Base-by-base conservation (phyloP, 1,140 invertebrate species). In the Stenopsyche tienmushanensis region DNA sequence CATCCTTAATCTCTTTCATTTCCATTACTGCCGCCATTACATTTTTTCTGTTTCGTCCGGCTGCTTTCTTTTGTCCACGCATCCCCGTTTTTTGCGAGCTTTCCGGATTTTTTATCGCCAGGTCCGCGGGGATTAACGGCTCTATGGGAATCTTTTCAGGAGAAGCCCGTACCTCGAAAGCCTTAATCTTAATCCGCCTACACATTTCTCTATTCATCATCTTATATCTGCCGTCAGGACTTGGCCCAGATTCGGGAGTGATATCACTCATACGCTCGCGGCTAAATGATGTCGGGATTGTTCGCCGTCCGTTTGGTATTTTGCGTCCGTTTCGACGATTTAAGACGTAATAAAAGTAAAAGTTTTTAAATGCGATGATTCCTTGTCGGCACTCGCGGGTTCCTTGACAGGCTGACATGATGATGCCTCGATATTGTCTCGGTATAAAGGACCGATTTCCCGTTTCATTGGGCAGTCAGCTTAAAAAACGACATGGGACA, bases 1-100 rank as follows among this genome's bases (percentile, higher is more conserved):
- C 65, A 57, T 70, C 69, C 65, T 65, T 70, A 70, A 70, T 70
- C 69, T 65, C 69, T 70, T 70, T 70, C 69, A 70, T 70, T 70
- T 67, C 69, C 69, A 70, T 67, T 70, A 70, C 65, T 50, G 50
- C 50, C 57, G 47, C 62, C 69, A 58, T 70, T 64, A 70, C 29
- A 52, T 60, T 67, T 67, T 70, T 64, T 64, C 57, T 62, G 50
- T 66, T 55, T 62, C 57, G 42, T 54, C 54, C 65, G 18, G 54
- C 64, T 50, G 45, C 41, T 47, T 52, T 52, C 59, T 44, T 42
- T 55, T 55, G 44, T 53, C 29, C 39, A 1, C 57, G 57, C 17
- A 10, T 44, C 42, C 57, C 9, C 53, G 5, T 55, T 55, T n/a
- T 50, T 54, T 54, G 45, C 57, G 42, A 50, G 34, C 55, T 57